Evolutionary conservation across 2,797 vertebrate genomes (phyloP).

Genomic region (Thaleichthys pacificus): DNA sequence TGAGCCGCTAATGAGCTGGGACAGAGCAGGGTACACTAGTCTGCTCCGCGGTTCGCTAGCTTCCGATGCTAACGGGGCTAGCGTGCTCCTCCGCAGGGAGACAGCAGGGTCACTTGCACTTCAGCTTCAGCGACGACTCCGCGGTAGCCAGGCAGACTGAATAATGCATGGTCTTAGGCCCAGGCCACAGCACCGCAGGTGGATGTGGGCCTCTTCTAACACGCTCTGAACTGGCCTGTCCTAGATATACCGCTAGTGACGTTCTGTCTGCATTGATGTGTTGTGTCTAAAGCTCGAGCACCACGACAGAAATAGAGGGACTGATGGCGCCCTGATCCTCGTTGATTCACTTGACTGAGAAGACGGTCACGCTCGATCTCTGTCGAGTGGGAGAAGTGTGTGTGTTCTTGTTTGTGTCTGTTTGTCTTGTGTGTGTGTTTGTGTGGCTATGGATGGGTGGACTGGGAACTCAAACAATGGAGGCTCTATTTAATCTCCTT

Average conservation of each 20-base stretch:
- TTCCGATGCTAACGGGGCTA: constrained; percentile 33
- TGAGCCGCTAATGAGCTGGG: not conserved
- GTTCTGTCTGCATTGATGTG: not conserved
- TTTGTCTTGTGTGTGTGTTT: not conserved
- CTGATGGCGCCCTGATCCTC: too few species aligned
- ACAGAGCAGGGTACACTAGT: not conserved
- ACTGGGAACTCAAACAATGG: constrained; percentile 16
- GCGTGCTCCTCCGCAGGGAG: constrained; percentile 1
- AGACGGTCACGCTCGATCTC: not conserved
- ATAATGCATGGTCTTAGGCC: constrained; percentile 64
- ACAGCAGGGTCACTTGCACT: not conserved
- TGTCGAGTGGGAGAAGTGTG: not conserved
- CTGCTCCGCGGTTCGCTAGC: constrained; percentile 16
- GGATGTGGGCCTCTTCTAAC: constrained; percentile 16
- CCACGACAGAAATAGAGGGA: too few species aligned
- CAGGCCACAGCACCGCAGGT: constrained; percentile 28
- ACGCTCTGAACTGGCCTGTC: not conserved
- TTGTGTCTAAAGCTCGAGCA: too few species aligned
- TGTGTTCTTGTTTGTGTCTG: not conserved
- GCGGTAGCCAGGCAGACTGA: constrained; percentile 42
- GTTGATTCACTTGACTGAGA: not conserved
- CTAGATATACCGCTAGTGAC: not conserved
- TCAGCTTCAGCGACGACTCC: not conserved
- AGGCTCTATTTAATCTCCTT: constrained; percentile 19
- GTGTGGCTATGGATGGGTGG: not conserved